phyloP scores from a whole-genome alignment of 2,113 vertebrate genomes.

The Nycticryphes semicollaris region DNA sequence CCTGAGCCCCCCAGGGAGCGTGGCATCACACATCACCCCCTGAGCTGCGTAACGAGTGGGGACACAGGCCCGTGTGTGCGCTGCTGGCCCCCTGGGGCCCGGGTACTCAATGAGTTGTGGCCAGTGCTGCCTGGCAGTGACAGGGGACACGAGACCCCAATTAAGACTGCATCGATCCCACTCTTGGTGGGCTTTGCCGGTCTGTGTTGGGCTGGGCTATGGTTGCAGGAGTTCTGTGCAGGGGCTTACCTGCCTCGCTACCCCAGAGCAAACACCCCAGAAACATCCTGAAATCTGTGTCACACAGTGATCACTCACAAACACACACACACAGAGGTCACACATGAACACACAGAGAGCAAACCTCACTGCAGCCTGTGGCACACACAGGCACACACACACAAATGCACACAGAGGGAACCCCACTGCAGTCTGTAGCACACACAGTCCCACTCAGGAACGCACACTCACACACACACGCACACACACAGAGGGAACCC shows the following conservation, averaged over 20 bases:
- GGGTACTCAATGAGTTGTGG: not conserved
- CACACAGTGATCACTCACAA: not conserved
- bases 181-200: not conserved
- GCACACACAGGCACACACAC: no score
- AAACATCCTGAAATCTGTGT: not conserved
- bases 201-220: not conserved
- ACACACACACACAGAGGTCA: not conserved
- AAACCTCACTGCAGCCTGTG: not conserved
- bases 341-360: no score
- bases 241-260: not conserved
- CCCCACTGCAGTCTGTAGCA: not conserved
- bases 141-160: not conserved
- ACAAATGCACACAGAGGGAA: not conserved
- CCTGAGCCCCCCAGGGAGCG: not conserved
- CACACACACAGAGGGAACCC: no score
- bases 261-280: not conserved
- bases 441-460: not conserved
- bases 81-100: not conserved
- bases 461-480: no score
- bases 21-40: not conserved
- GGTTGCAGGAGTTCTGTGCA: not conserved
- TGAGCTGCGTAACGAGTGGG: not conserved
- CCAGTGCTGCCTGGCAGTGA: not conserved
- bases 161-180: conserved; percentile 19
- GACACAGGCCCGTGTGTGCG: fast-evolving